These are phyloP conservation scores for Protonemura montana DNA, from an alignment of 2,888 invertebrate species.

Conservation along the genomic window DNA sequence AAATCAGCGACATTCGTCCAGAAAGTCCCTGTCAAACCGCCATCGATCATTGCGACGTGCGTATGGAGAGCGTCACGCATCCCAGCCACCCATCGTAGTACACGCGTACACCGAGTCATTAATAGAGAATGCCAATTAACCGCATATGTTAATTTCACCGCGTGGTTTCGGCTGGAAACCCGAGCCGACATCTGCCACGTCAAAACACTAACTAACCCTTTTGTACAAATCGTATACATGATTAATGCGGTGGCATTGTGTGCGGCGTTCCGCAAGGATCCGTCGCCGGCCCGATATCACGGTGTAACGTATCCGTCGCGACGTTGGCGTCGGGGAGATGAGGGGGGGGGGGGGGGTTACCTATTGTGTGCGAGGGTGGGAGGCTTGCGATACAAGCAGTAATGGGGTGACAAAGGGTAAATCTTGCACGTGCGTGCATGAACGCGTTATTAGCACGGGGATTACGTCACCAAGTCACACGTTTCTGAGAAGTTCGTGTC, in stretches of 20 bases:
- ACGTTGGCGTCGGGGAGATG: not conserved
- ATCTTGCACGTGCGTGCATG: slow-evolving; percentile 20
- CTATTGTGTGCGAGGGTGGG: not conserved
- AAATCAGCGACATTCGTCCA: too few relatives aligned
- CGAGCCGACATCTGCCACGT: slow-evolving; percentile 32
- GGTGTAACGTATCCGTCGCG: not conserved
- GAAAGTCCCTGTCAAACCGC: too few relatives aligned
- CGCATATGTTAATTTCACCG: slow-evolving; percentile 24
- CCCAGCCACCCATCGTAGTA: too few relatives aligned
- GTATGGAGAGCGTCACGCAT: too few relatives aligned
- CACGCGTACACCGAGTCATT: not conserved
- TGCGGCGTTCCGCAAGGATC: too few relatives aligned
- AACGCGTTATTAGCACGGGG: not conserved
- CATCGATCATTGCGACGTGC: too few relatives aligned
- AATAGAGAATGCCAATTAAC: slow-evolving; percentile 26
- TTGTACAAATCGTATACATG: slow-evolving; percentile 34
- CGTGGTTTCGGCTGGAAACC: not conserved
- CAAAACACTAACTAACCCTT: slow-evolving; percentile 42
- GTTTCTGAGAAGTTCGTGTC: not conserved
- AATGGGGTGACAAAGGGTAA: slow-evolving; percentile 40
- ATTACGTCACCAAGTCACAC: not conserved
- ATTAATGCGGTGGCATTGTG: slow-evolving; percentile 3
- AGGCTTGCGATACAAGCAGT: not conserved
- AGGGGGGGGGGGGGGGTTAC: not conserved
- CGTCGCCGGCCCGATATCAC: not conserved